phyloP scores from a whole-genome alignment of 2,113 vertebrate species.

The Hyperopisus bebe region DNA sequence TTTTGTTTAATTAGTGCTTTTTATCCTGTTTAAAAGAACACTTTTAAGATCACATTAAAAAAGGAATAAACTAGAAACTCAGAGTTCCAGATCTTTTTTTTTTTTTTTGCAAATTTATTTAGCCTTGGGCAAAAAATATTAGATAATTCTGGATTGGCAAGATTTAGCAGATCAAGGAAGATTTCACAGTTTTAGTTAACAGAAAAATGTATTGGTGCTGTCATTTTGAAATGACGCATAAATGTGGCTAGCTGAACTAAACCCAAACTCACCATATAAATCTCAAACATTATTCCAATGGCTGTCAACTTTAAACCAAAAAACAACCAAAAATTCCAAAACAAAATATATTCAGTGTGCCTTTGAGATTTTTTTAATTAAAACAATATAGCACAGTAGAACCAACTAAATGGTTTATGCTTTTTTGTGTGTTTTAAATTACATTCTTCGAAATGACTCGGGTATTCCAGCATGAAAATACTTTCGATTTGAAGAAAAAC shows the following conservation, averaged over 20 bases:
- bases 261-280: background rate
- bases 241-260: background rate
- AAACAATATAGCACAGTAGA: background rate
- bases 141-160: background rate
- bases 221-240: background rate
- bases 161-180: background rate
- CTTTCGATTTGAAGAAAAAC: background rate
- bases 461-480: background rate
- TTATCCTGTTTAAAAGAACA: background rate
- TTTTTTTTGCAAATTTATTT: background rate
- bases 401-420: background rate
- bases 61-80: background rate
- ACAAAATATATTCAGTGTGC: background rate
- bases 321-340: background rate
- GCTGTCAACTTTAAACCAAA: background rate
- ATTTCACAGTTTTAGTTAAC: background rate
- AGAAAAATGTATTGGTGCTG: background rate
- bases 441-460: background rate
- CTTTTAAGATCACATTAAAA: background rate
- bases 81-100: background rate
- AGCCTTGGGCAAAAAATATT: background rate
- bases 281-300: background rate
- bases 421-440: background rate
- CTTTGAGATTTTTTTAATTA: background rate
- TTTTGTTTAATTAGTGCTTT: background rate